These are phyloP conservation scores for Rhinichthys klamathensis DNA, from an alignment of 2,113 vertebrate species.

Conservation along the genomic window DNA sequence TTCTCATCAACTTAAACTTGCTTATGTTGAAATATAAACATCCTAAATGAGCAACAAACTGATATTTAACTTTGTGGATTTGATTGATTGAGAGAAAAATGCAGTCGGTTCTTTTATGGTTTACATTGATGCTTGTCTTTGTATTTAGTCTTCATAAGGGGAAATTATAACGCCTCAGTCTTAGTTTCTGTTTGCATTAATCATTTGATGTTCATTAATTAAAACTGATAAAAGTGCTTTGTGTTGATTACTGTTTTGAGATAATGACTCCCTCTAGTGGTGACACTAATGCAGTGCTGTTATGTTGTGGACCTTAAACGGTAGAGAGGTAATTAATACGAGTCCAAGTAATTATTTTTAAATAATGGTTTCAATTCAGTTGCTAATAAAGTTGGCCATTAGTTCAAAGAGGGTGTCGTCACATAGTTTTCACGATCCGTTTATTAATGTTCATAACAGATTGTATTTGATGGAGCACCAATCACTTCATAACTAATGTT, in stretches of 20 bases:
- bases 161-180: not conserved
- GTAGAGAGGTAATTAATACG: no score
- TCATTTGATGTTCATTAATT: constrained; percentile 9
- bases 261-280: not conserved
- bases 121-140: constrained; percentile 1
- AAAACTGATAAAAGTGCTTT: not conserved
- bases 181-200: not conserved
- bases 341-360: not conserved
- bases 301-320: not conserved
- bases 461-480: not conserved
- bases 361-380: not conserved
- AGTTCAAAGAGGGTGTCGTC: not conserved
- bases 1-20: not conserved
- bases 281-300: not conserved
- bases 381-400: not conserved
- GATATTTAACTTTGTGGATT: not conserved
- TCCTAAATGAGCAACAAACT: not conserved
- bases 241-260: not conserved
- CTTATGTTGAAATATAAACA: not conserved
- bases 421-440: not conserved
- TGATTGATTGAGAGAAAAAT: not conserved
- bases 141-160: not conserved
- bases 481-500: not conserved
- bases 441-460: not conserved
- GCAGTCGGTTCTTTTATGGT: not conserved